These are phyloP conservation scores for Anorthoa munda DNA, from an alignment of 2,888 invertebrate species.

Conservation along the genomic window DNA sequence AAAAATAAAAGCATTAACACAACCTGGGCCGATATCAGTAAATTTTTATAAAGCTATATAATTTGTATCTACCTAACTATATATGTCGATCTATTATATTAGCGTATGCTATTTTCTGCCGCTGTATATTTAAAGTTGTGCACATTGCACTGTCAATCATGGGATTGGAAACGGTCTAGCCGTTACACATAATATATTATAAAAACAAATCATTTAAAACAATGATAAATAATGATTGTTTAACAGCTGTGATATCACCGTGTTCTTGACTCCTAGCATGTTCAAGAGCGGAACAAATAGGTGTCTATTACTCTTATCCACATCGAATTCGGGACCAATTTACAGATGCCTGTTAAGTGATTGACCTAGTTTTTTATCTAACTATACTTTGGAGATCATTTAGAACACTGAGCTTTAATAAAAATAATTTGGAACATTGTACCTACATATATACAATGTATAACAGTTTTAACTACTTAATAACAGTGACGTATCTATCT, in stretches of 20 bases:
- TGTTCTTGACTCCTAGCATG: conserved; percentile 46
- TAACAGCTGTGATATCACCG: conserved; percentile 45
- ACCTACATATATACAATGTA: not conserved
- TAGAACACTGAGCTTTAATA: conserved; percentile 29
- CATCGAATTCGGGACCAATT: conserved; percentile 63
- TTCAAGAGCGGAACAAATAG: conserved; percentile 61
- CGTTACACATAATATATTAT: not conserved
- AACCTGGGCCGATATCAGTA: no score
- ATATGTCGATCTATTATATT: no score
- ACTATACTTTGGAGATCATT: conserved; percentile 66
- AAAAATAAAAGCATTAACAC: no score
- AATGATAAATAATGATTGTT: conserved; percentile 51
- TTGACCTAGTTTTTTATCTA: conserved; percentile 67
- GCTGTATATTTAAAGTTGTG: not conserved
- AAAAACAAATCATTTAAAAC: conserved; percentile 5
- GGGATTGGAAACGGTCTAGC: not conserved
- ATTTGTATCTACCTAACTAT: no score
- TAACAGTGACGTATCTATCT: no score
- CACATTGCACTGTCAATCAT: not conserved
- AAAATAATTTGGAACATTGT: conserved; percentile 15
- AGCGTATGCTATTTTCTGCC: not conserved
- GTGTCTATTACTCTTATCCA: conserved; percentile 64
- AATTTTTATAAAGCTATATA: no score
- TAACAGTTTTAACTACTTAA: no score
- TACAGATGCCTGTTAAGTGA: conserved; percentile 69